A percentile compares a stretch with the other conserved stretches of the same genome.
phyloP scores from a whole-genome alignment of 53 echinoderm and acorn worm genomes.

The Pentamera pediparva region DNA sequence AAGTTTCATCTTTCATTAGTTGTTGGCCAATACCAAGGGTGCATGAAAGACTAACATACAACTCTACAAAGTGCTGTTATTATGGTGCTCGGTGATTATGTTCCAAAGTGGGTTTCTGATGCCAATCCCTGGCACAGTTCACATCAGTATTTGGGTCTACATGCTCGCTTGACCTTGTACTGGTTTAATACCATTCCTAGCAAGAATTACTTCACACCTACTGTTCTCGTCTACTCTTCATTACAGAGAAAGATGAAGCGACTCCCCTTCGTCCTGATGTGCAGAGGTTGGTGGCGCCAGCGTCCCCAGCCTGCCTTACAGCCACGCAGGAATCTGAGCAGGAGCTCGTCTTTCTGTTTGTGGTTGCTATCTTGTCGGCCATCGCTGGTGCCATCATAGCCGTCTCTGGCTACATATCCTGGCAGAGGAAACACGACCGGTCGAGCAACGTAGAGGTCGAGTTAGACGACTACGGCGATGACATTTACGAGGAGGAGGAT shows the following conservation, averaged over 20 bases:
- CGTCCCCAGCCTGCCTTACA: constrained; percentile 31
- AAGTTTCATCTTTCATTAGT: no score
- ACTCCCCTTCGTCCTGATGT: constrained; percentile 52
- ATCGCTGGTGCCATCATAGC: constrained; percentile 64
- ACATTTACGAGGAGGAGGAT: constrained; percentile 23
- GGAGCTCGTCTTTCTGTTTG: constrained; percentile 55
- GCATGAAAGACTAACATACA: no score
- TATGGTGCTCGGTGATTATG: no score
- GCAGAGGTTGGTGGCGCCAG: constrained; percentile 55
- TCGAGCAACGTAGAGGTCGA: neutral
- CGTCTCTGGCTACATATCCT: constrained; percentile 62
- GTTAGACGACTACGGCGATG: constrained; percentile 16
- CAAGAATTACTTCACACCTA: neutral
- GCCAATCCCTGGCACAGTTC: no score
- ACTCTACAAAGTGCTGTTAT: no score
- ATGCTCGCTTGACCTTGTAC: no score
- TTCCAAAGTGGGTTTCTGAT: no score
- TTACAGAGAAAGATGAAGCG: constrained; percentile 28
- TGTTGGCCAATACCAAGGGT: no score
- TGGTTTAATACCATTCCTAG: neutral
- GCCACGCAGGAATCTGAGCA: constrained; percentile 19
- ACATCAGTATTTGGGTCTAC: no score
- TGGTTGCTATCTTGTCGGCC: constrained; percentile 57
- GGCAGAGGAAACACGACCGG: constrained; percentile 44
- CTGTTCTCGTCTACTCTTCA: neutral